These are phyloP conservation scores for Sphinx pinastri DNA, from an alignment of 2,888 invertebrate species.

Conservation along the genomic window DNA sequence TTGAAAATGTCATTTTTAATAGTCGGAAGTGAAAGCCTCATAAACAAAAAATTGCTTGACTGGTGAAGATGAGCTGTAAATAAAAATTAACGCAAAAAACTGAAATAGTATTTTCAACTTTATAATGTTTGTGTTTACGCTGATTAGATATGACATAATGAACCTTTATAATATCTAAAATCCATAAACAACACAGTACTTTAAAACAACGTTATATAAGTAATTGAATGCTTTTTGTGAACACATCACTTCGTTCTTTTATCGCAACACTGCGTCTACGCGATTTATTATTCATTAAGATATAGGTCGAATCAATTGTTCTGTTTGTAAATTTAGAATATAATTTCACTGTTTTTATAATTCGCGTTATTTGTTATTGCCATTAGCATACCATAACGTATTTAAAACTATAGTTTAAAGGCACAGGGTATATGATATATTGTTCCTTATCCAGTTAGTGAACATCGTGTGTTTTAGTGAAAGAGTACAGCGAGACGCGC, in stretches of 20 bases:
- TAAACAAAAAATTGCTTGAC: too few species aligned
- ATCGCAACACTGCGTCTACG: conserved; percentile 16
- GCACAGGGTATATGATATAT: conserved; percentile 59
- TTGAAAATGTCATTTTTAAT: too few species aligned
- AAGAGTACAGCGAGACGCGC: conserved; percentile 50
- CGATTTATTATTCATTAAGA: conserved; percentile 22
- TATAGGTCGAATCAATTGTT: conserved; percentile 12
- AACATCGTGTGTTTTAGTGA: conserved; percentile 46
- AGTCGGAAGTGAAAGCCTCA: too few species aligned
- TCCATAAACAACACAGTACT: background rate
- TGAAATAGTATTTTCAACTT: too few species aligned
- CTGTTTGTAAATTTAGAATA: conserved; percentile 1
- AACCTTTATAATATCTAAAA: background rate
- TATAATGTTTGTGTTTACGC: too few species aligned
- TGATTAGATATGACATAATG: too few species aligned
- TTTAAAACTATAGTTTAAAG: conserved; percentile 45
- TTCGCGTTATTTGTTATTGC: conserved; percentile 5
- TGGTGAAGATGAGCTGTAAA: too few species aligned
- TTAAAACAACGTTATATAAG: conserved; percentile 48
- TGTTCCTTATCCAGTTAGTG: conserved; percentile 46
- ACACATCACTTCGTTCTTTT: conserved; percentile 65
- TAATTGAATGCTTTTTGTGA: conserved; percentile 70
- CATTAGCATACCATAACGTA: conserved; percentile 1
- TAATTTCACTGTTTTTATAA: conserved; percentile 14
- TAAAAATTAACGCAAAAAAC: too few species aligned